Base-by-base conservation (phyloP, 2,888 invertebrate species). In the Nymphalis urticae region DNA sequence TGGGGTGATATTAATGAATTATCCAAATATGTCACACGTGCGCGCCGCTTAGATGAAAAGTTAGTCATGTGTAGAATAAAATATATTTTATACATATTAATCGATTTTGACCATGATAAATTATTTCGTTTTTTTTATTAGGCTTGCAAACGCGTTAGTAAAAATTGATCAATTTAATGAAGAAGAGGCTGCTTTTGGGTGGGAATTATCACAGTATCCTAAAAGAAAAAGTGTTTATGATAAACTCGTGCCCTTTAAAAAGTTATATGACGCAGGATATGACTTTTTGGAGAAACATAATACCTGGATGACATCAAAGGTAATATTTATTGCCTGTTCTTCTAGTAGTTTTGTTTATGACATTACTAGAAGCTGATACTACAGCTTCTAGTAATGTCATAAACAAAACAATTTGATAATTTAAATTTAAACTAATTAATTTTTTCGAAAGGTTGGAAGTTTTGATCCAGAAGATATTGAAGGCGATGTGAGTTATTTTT, bases 391-490 rank as follows among this genome's bases (percentile, higher is more conserved):
- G 27, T 16, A 47, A 9, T 50, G 21, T 9, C 19, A 13, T 48
- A 32, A 13, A 27, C 17, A 19, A 36, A n/a, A 50, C n/a, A 16
- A 42, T 51, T 24, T 17, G 48, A 61, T n/a, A 10, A 21, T 17
- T n/a, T 54, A 5, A 24, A 54, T 21, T 27, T 48, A 19, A 16
- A 48, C 21, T 2, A 21, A 32, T 32, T 5, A 6, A 6, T 6
- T 32, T 32, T 32, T 7, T 19, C 4, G n/a, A 16, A 48, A 96
- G 90, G 96, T 98, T 75, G 97, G 97, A 7, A 95, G 95, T 63
- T 95, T 95, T 78, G 97, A 98, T 83, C 98, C 98, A 0, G 98
- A 98, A 83, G 95, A 94, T 21, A 98, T 99, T 66, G 98, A 98
- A 74, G 89, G 93, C 17, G 97, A 97, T 72, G 95, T 96, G 1